Conservation (phyloP, 2,888 invertebrate species). For the Sycophila texana region DNA sequence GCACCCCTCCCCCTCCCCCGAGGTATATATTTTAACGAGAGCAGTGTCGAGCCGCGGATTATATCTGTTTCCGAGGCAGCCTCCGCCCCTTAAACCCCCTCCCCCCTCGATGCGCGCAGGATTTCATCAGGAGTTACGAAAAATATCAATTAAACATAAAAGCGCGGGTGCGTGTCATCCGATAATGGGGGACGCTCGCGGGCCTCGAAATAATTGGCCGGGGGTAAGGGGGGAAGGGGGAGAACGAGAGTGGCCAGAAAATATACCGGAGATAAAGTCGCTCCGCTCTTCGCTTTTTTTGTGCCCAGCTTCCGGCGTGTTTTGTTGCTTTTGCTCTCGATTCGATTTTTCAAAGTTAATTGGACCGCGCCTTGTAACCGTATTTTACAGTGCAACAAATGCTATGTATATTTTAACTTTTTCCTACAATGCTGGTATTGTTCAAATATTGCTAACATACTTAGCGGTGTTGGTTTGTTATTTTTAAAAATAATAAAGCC, state of each 20-base stretch:
- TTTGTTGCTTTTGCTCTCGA: conserved; percentile 23
- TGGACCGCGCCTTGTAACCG: conserved; percentile 38
- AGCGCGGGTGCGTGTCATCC: conserved; percentile 74
- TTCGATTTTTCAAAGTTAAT: conserved; percentile 49
- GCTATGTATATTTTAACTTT: too few species aligned
- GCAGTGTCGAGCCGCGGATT: conserved; percentile 69
- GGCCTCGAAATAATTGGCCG: conserved; percentile 65
- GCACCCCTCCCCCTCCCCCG: conserved; percentile 27
- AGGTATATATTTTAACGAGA: conserved; percentile 70
- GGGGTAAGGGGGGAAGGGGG: conserved; percentile 17
- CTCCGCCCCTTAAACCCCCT: conserved; percentile 2
- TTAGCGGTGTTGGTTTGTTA: too few species aligned
- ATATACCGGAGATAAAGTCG: conserved; percentile 48
- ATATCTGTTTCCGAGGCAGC: conserved; percentile 66
- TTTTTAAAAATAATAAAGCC: too few species aligned
- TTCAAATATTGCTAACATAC: too few species aligned
- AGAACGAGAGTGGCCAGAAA: conserved; percentile 51
- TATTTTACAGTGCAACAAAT: conserved; percentile 24
- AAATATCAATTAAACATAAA: conserved; percentile 76
- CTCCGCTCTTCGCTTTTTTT: conserved; percentile 11
- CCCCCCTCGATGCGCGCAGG: conserved; percentile 57
- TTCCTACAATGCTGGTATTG: too few species aligned
- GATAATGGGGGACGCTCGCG: conserved; percentile 72
- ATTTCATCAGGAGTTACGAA: conserved; percentile 73
- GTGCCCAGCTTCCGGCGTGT: conserved; percentile 31